A percentile compares a stretch with the other conserved stretches of the same genome.
These are phyloP conservation scores for Saguinus midas DNA, from an alignment of 2,113 vertebrate species.

Conservation along the genomic window DNA sequence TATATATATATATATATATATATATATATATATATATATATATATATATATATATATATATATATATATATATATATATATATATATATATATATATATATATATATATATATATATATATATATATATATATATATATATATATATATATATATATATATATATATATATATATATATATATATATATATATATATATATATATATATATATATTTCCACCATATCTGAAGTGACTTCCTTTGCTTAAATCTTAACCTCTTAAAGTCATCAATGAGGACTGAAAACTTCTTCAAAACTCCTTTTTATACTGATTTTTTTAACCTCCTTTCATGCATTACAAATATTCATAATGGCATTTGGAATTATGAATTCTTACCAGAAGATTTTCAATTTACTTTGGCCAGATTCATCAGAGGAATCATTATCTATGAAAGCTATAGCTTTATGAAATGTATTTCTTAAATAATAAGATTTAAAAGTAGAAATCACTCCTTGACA, in stretches of 20 bases:
- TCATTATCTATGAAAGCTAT: not conserved
- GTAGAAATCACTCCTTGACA: not conserved
- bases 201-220: no score
- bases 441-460: not conserved
- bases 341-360: not conserved
- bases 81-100: no score
- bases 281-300: not conserved
- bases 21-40: no score
- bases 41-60: no score
- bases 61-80: no score
- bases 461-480: not conserved
- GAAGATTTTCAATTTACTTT: not conserved
- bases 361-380: not conserved
- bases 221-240: not conserved
- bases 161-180: no score
- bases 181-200: no score
- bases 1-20: no score
- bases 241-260: not conserved
- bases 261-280: not conserved
- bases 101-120: no score
- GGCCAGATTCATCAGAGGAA: not conserved
- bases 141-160: no score
- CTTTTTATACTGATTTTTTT: not conserved
- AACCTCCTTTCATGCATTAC: not conserved
- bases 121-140: no score